phyloP scores from a whole-genome alignment of 1,140 invertebrate genomes.

The Panonychus citri region DNA sequence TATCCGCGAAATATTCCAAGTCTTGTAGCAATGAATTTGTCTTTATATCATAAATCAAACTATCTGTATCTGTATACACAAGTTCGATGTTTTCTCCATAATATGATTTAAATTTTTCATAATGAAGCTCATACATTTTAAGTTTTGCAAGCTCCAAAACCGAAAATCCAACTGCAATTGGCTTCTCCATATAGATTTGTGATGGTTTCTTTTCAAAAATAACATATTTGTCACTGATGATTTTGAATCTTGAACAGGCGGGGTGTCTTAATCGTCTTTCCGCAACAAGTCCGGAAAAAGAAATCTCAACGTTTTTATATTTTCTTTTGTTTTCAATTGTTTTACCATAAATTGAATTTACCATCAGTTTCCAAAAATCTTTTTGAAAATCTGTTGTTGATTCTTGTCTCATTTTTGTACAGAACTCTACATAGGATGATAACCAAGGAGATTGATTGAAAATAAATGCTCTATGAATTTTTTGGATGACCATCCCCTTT shows the following conservation, averaged over 20 bases:
- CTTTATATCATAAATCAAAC: slow-evolving; percentile 21
- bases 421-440: slow-evolving; percentile 23
- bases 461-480: slow-evolving; percentile 26
- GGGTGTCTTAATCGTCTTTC: too few species aligned
- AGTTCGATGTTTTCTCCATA: slow-evolving; percentile 18
- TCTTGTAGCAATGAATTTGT: slow-evolving; percentile 23
- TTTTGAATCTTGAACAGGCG: too few species aligned
- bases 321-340: slow-evolving; percentile 28
- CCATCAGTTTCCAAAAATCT: slow-evolving; percentile 22
- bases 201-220: too few species aligned
- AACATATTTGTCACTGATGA: too few species aligned
- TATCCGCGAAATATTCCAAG: slow-evolving; percentile 15
- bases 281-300: too few species aligned
- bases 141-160: too few species aligned
- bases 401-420: slow-evolving; percentile 19
- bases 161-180: too few species aligned
- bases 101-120: slow-evolving; percentile 16
- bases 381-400: slow-evolving; percentile 18
- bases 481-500: slow-evolving; percentile 11
- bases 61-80: slow-evolving; percentile 25
- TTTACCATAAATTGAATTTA: slow-evolving; percentile 27
- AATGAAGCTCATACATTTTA: slow-evolving; percentile 16
- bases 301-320: not conserved
- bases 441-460: slow-evolving; percentile 28
- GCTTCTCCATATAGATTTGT: too few species aligned